A percentile compares a stretch with the other conserved stretches of the same genome.
Evolutionary conservation across 1,140 invertebrate species (phyloP).

Genomic region (Drosophila chauvacae): DNA sequence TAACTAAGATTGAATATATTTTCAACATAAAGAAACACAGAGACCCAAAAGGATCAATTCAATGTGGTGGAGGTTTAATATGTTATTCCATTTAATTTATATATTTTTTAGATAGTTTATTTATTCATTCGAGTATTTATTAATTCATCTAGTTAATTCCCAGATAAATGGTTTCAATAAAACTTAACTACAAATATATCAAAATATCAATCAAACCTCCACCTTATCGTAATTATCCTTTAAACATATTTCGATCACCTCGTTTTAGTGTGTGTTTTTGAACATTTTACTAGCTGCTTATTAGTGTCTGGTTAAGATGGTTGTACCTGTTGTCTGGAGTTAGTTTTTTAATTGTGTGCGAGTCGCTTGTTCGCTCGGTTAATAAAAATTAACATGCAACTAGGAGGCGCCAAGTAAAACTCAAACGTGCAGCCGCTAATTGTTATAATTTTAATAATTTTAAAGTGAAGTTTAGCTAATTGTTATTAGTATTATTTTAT

Average conservation of each 20-base stretch:
- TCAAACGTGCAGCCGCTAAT: constrained; percentile 71
- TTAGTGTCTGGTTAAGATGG: constrained; percentile 29
- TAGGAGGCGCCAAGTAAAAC: constrained; percentile 63
- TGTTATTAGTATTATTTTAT: constrained; percentile 13
- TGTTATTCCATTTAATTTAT: background rate
- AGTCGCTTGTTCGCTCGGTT: constrained; percentile 22
- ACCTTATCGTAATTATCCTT: background rate
- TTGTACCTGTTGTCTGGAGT: constrained; percentile 39
- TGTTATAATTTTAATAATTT: constrained; percentile 6
- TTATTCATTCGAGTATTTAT: background rate
- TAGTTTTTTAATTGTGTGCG: constrained; percentile 14
- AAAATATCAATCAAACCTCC: background rate
- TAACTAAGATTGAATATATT: background rate
- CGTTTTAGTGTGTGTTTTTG: constrained; percentile 5
- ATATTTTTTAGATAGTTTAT: background rate
- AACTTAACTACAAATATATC: no score
- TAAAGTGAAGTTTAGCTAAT: constrained; percentile 10
- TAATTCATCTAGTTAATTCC: background rate
- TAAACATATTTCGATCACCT: background rate
- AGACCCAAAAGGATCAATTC: background rate
- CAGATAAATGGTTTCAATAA: background rate
- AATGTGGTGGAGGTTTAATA: background rate
- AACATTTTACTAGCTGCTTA: constrained; percentile 28
- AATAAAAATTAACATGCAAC: constrained; percentile 47
- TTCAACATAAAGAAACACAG: background rate